phyloP scores from a whole-genome alignment of 2,888 invertebrate genomes.

The Orchesella flavescens region DNA sequence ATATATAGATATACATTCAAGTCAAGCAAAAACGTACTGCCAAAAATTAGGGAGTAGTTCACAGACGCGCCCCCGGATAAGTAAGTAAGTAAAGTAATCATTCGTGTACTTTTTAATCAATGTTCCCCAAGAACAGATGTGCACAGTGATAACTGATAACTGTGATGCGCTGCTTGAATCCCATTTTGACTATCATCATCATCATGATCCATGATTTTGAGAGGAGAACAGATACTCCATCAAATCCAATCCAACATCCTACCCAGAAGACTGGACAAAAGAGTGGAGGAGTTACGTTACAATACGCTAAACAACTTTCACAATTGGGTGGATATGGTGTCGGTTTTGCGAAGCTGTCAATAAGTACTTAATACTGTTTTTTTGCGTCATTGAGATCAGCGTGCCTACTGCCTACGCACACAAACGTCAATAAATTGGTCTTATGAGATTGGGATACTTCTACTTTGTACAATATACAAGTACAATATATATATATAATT shows the following conservation, averaged over 20 bases:
- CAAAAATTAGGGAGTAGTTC: too few species aligned
- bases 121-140: not conserved
- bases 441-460: conserved; percentile 1
- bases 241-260: too few species aligned
- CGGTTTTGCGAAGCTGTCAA: not conserved
- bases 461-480: conserved; percentile 15
- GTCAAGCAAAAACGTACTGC: not conserved
- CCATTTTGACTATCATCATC: not conserved
- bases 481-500: not conserved
- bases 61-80: too few species aligned
- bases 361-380: not conserved
- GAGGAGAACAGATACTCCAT: too few species aligned
- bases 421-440: conserved; percentile 6
- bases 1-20: too few species aligned
- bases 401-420: conserved; percentile 30
- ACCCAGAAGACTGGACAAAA: too few species aligned
- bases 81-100: too few species aligned
- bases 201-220: too few species aligned
- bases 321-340: too few species aligned
- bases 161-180: not conserved
- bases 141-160: too few species aligned
- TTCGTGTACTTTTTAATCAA: not conserved
- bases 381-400: conserved; percentile 23
- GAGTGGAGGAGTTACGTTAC: too few species aligned
- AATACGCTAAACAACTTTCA: too few species aligned